A percentile compares a stretch with the other conserved stretches of the same genome.
phyloP scores from a whole-genome alignment of 2,113 vertebrate species.

The Tychaedon coryphoeus region DNA sequence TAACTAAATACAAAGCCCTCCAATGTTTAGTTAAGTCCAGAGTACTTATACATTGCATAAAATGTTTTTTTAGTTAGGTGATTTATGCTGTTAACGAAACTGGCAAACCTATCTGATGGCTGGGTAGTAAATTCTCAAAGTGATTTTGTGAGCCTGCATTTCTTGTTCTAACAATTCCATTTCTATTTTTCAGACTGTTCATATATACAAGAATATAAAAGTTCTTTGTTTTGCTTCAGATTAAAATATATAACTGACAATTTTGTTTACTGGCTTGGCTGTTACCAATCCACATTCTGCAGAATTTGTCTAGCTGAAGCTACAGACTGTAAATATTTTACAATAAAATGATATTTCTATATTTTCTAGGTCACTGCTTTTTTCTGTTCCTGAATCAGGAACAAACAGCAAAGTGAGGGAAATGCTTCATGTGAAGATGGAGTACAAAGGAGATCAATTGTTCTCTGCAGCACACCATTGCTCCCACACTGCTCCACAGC shows the following conservation, averaged over 20 bases:
- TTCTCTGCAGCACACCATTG: background rate
- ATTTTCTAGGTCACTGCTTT: constrained; percentile 55
- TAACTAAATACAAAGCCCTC: background rate
- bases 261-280: background rate
- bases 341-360: background rate
- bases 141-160: background rate
- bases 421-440: background rate
- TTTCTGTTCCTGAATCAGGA: background rate
- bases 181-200: background rate
- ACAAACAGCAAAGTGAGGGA: background rate
- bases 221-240: background rate
- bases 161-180: background rate
- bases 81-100: background rate
- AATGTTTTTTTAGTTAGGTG: background rate
- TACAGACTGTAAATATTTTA: constrained; percentile 42
- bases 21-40: background rate
- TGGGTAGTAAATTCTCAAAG: background rate
- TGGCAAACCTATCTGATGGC: background rate
- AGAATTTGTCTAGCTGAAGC: background rate
- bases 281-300: background rate
- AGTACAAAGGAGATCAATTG: background rate
- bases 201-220: background rate
- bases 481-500: background rate
- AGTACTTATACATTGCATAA: background rate
- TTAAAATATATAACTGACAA: background rate